Evolutionary conservation across 2,797 vertebrate species (phyloP), one percentile per base, ranked within the genome.

Genomic region (Alosa sapidissima): DNA sequence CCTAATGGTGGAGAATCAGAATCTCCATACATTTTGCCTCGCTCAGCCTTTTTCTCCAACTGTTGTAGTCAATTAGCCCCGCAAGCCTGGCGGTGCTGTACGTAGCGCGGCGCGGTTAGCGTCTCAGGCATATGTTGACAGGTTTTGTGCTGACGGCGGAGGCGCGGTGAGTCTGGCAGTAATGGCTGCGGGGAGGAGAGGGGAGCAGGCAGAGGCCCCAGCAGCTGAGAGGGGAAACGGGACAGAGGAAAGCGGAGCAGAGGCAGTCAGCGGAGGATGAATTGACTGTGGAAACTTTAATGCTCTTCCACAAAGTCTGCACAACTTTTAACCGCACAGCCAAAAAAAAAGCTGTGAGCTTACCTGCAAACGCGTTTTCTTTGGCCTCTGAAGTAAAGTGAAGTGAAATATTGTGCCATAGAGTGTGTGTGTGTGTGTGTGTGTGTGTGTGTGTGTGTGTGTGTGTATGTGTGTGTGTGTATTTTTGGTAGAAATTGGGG

Each of bases 231-330:
- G 13, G 54, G 3, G 3, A 19, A 51, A 51, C 14, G 16, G 52
- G 16, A 16, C 55, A 21, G 16, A 58, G 19, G 16, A 21, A 58
- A n/a, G 19, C 16, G 55, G 19, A 21, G 33, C 33, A 16, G 13
- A 72, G 65, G 65, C 28, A 72, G 65, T 33, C 65, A 41, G 28
- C 13, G 33, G 65, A 72, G 65, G 28, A 72, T 72, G 65, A 72
- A 72, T 72, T 72, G 65, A 41, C 65, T 72, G 65, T 9, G 33
- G 36, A 36, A 72, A 72, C 65, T 72, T 72, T 72, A 72, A 72
- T 72, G 65, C 65, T 36, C 65, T 72, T 72, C 65, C 33, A 72
- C 11, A 72, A 72, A 16, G 33, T 36, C 65, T 72, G 28, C 65
- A 14, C 28, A 36, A 72, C 65, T 72, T 72, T 72, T 41, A 72